phyloP scores from a whole-genome alignment of 2,797 vertebrate genomes.

The Buceros bicornis region DNA sequence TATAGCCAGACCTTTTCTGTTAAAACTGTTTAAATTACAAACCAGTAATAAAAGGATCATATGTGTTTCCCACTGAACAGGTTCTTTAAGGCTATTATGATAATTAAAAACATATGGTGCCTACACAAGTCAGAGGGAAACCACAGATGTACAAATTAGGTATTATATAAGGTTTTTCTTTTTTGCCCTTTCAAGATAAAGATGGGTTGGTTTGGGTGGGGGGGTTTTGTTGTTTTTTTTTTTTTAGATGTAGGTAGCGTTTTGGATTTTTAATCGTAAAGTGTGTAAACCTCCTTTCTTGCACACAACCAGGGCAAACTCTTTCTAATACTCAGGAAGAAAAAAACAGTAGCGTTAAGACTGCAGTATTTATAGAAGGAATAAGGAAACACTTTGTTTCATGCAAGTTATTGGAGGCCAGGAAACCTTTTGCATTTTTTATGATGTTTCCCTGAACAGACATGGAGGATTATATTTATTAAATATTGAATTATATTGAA shows the following conservation, averaged over 20 bases:
- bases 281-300: slow-evolving; percentile 71
- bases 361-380: slow-evolving; percentile 73
- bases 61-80: slow-evolving; percentile 86
- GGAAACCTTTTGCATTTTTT: slow-evolving; percentile 78
- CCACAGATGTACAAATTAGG: slow-evolving; percentile 91
- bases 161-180: slow-evolving; percentile 85
- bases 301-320: slow-evolving; percentile 64
- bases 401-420: slow-evolving; percentile 63
- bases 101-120: slow-evolving; percentile 96
- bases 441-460: slow-evolving; percentile 75
- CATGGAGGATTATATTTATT: slow-evolving; percentile 80
- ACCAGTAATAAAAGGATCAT: slow-evolving; percentile 85
- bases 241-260: slow-evolving; percentile 46
- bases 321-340: background rate
- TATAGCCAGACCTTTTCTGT: slow-evolving; percentile 80
- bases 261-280: slow-evolving; percentile 73
- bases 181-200: slow-evolving; percentile 77
- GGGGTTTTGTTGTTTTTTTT: background rate
- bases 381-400: slow-evolving; percentile 68
- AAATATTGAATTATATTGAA: slow-evolving; percentile 82
- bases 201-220: slow-evolving; percentile 8
- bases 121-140: slow-evolving; percentile 84
- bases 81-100: slow-evolving; percentile 92
- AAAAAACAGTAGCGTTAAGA: slow-evolving; percentile 2
- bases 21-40: slow-evolving; percentile 85